These are phyloP conservation scores for Andrena flavipes DNA, from an alignment of 2,888 invertebrate genomes.

Conservation along the genomic window DNA sequence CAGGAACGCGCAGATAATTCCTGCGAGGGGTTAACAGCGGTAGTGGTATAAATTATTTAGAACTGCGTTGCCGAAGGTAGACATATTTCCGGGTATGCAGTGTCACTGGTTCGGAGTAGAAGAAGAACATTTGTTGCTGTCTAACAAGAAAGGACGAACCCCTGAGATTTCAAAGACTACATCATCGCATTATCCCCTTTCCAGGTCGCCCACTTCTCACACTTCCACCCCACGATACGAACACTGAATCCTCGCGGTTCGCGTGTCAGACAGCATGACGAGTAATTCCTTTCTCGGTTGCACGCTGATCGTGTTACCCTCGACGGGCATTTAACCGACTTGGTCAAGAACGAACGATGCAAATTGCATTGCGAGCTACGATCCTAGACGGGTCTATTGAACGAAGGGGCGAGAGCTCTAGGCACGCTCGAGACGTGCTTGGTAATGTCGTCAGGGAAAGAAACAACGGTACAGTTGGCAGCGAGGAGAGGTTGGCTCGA, in stretches of 20 bases:
- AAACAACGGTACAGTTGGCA: slow-evolving; percentile 6
- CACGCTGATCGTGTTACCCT: background rate
- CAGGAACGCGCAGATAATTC: background rate
- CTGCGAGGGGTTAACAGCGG: no score
- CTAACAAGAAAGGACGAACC: no score
- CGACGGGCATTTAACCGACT: background rate
- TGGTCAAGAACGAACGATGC: slow-evolving; percentile 14
- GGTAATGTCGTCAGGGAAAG: background rate
- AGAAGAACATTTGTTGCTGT: no score
- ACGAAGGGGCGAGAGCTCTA: background rate
- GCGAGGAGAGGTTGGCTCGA: background rate
- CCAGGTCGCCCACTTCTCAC: no score
- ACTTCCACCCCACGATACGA: no score
- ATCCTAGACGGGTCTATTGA: background rate
- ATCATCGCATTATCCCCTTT: no score
- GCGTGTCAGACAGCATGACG: background rate
- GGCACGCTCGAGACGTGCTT: background rate
- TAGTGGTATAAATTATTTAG: no score
- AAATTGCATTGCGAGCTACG: slow-evolving; percentile 16
- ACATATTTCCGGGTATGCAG: no score
- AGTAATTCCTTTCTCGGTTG: slow-evolving; percentile 11
- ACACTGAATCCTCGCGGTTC: background rate
- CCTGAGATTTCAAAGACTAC: no score
- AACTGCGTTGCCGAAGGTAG: no score
- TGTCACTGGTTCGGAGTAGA: no score